phyloP scores from a whole-genome alignment of 2,113 vertebrate species.

The Tetrax tetrax region DNA sequence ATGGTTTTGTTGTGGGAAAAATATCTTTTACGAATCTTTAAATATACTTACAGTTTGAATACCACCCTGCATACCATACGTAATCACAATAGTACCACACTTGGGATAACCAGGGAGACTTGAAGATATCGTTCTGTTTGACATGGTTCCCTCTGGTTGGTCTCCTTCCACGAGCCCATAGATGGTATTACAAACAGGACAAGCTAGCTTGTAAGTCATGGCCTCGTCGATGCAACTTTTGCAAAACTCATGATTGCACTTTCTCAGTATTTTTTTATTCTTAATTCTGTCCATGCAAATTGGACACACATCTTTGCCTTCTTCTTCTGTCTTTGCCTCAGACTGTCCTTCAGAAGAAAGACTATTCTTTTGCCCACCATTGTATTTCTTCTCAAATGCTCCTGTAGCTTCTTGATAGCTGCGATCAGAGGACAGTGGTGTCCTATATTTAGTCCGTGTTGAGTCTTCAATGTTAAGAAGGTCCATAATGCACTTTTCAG shows the following conservation, averaged over 20 bases:
- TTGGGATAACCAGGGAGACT: conserved; percentile 43
- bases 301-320: neutral
- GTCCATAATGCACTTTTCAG: neutral
- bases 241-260: conserved; percentile 80
- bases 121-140: fast-evolving
- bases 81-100: conserved; percentile 65
- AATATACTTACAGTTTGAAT: conserved; percentile 77
- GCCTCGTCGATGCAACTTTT: conserved; percentile 35
- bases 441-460: neutral
- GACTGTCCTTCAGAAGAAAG: neutral
- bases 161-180: conserved; percentile 70
- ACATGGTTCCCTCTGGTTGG: conserved; percentile 74
- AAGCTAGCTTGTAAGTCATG: conserved; percentile 47
- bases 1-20: neutral
- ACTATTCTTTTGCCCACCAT: neutral
- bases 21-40: neutral
- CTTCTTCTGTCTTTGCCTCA: neutral
- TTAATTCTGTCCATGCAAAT: conserved; percentile 70
- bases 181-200: conserved; percentile 63
- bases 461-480: neutral
- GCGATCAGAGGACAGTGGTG: neutral
- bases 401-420: neutral
- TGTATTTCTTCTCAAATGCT: neutral
- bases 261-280: conserved; percentile 46
- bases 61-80: neutral